Conservation (phyloP, 64 coral and sea anemone species). For the Cladopsammia gracilis region DNA sequence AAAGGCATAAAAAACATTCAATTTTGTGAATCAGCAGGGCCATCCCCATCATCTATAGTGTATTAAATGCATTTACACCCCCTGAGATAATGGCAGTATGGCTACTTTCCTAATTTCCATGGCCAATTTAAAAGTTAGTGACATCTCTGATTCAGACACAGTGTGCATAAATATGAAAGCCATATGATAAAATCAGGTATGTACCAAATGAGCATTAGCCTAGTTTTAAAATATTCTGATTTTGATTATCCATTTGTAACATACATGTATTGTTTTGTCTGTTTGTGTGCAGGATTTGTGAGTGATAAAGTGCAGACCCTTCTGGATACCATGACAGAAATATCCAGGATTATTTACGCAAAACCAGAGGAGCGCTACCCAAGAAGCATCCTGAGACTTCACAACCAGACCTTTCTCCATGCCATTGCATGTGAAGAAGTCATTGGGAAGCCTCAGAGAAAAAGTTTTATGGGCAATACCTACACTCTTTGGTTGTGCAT, state of each 20-base stretch:
- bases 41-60: too few relatives aligned
- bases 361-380: constrained; percentile 26
- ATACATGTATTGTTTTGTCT: neutral
- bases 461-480: constrained; percentile 68
- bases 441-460: constrained; percentile 29
- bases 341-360: constrained; percentile 28
- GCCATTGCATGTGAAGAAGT: constrained; percentile 21
- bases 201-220: too few relatives aligned
- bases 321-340: constrained; percentile 59
- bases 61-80: too few relatives aligned
- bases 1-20: too few relatives aligned
- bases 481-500: constrained; percentile 66
- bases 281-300: constrained; percentile 18
- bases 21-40: too few relatives aligned
- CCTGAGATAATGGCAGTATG: too few relatives aligned
- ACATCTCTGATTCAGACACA: too few relatives aligned
- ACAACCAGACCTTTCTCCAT: constrained; percentile 74
- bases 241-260: neutral
- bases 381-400: constrained; percentile 46
- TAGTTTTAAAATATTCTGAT: too few relatives aligned
- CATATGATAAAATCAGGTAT: too few relatives aligned
- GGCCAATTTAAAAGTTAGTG: too few relatives aligned
- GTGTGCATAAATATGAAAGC: too few relatives aligned
- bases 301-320: constrained; percentile 40
- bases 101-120: too few relatives aligned